Evolutionary conservation across 2,888 invertebrate genomes (phyloP).

Genomic region (Idaea dimidiata): DNA sequence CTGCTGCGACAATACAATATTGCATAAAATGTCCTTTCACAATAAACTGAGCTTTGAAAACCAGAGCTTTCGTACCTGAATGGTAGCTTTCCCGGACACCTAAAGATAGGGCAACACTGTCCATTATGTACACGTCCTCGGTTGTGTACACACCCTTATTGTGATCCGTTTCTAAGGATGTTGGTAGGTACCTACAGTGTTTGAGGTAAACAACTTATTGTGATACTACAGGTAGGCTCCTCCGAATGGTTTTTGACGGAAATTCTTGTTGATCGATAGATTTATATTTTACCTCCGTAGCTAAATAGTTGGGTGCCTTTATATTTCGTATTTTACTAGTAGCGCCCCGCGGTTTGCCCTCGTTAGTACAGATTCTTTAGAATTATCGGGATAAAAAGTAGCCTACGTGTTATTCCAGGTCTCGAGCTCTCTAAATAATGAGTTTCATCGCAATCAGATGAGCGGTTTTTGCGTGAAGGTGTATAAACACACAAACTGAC

Average conservation of each 20-base stretch:
- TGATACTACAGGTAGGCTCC: neutral
- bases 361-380: too few species aligned
- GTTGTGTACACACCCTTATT: slow-evolving; percentile 13
- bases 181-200: neutral
- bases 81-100: slow-evolving; percentile 18
- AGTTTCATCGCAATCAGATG: too few species aligned
- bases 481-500: too few species aligned
- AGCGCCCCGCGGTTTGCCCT: too few species aligned
- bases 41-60: neutral
- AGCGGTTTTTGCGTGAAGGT: too few species aligned
- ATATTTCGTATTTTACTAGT: neutral
- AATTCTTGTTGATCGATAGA: neutral
- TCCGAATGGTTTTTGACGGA: neutral
- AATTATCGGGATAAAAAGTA: too few species aligned
- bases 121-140: slow-evolving; percentile 14
- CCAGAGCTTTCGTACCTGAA: slow-evolving; percentile 7
- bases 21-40: neutral
- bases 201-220: neutral
- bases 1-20: neutral
- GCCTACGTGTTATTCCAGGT: too few species aligned
- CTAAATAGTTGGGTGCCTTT: neutral
- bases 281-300: neutral
- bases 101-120: slow-evolving; percentile 16
- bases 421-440: too few species aligned
- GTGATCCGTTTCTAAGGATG: neutral